phyloP scores from a whole-genome alignment of 2,113 vertebrate species.

The Bombycilla garrulus region DNA sequence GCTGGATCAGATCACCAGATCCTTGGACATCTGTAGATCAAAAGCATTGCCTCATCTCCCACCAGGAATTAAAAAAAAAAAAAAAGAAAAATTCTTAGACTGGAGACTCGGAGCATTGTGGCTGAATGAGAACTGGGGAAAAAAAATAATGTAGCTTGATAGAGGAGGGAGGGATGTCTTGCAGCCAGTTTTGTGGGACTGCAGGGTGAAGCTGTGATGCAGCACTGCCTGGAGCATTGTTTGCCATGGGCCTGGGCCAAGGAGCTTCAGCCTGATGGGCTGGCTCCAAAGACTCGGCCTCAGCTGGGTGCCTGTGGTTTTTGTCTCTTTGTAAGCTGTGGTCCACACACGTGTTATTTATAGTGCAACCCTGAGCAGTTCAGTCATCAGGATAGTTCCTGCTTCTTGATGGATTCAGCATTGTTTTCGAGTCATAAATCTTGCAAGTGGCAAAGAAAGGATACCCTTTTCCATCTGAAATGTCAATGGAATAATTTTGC shows the following conservation, averaged over 20 bases:
- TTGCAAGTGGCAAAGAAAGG: not conserved
- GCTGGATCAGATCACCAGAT: not conserved
- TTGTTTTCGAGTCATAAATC: not conserved
- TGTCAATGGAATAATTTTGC: not conserved
- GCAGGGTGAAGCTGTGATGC: not conserved
- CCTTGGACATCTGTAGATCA: not conserved
- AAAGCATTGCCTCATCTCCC: not conserved
- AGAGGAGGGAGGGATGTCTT: not conserved
- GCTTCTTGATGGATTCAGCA: not conserved
- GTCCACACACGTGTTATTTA: slow-evolving; percentile 21
- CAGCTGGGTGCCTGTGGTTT: slow-evolving; percentile 19
- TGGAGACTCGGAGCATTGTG: not conserved
- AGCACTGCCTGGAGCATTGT: not conserved
- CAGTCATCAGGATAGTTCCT: not conserved
- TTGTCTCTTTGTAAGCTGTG: not conserved
- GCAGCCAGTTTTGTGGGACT: not conserved
- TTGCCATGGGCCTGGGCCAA: not conserved
- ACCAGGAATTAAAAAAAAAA: not conserved
- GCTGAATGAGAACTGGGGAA: not conserved
- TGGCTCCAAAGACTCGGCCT: not conserved
- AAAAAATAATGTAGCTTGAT: not conserved
- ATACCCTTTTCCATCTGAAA: not conserved
- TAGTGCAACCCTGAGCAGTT: not conserved
- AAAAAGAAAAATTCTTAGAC: not conserved
- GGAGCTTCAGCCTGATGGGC: not conserved